These are phyloP conservation scores for Thaumatotibia leucotreta DNA, from an alignment of 1,140 invertebrate species.

Conservation along the genomic window DNA sequence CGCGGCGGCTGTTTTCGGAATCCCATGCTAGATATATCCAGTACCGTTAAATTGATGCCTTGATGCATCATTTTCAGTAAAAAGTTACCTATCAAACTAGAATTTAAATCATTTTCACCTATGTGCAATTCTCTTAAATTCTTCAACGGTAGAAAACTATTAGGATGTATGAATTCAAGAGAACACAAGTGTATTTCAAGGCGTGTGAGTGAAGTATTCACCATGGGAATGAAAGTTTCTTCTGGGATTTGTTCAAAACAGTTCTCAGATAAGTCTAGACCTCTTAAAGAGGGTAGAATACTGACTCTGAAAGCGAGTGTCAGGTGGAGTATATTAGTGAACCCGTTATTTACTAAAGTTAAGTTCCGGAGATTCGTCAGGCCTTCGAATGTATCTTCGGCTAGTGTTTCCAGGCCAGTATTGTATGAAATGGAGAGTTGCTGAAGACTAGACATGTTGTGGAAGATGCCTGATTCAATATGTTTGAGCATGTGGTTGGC, in stretches of 20 bases:
- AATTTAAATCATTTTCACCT: slow-evolving; percentile 73
- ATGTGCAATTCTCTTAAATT: slow-evolving; percentile 66
- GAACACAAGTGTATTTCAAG: slow-evolving; percentile 73
- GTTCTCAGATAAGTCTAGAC: slow-evolving; percentile 64
- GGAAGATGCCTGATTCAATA: slow-evolving; percentile 51
- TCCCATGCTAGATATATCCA: slow-evolving; percentile 74
- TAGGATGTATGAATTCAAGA: slow-evolving; percentile 70
- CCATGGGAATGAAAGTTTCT: slow-evolving; percentile 53
- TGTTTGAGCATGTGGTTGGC: slow-evolving; percentile 57
- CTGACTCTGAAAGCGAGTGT: slow-evolving; percentile 45
- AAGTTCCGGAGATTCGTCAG: slow-evolving; percentile 58
- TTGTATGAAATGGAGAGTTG: slow-evolving; percentile 64
- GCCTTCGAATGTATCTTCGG: slow-evolving; percentile 48
- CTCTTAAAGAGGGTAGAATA: slow-evolving; percentile 48
- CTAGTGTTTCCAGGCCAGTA: slow-evolving; percentile 38
- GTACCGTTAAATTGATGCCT: slow-evolving; percentile 56
- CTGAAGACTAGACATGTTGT: slow-evolving; percentile 48
- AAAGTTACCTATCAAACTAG: slow-evolving; percentile 56
- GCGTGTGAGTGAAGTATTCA: slow-evolving; percentile 42
- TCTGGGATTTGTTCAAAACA: slow-evolving; percentile 50
- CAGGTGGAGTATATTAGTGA: slow-evolving; percentile 47
- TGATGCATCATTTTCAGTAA: slow-evolving; percentile 47
- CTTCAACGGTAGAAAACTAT: slow-evolving; percentile 63
- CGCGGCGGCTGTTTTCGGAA: slow-evolving; percentile 68
- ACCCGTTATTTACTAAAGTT: slow-evolving; percentile 67